Conservation (phyloP, 2,797 vertebrate genomes). For the Cynodonichthys magdalenae region DNA sequence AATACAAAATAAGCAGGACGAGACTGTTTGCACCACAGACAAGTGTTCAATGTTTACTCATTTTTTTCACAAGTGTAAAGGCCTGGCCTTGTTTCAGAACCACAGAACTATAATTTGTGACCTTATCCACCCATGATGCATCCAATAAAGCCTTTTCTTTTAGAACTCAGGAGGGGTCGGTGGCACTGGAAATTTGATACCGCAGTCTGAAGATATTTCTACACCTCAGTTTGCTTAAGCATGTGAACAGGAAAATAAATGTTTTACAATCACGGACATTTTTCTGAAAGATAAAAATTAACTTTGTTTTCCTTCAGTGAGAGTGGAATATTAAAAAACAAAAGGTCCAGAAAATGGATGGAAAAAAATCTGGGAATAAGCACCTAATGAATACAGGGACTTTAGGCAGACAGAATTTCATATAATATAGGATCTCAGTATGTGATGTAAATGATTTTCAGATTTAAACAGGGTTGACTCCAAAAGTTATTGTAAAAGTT, state of each 20-base stretch:
- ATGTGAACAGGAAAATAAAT: not conserved
- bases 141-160: constrained; percentile 21
- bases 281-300: constrained; percentile 1
- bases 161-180: constrained; percentile 3
- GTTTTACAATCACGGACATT: not conserved
- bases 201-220: constrained; percentile 14
- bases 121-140: constrained; percentile 20
- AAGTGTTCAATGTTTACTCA: constrained; percentile 29
- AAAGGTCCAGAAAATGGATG: constrained; percentile 33
- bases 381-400: not conserved
- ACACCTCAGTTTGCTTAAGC: not conserved
- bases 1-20: constrained; percentile 4
- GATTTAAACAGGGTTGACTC: too few species aligned
- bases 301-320: too few species aligned
- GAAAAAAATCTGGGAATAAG: not conserved
- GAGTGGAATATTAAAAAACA: not conserved
- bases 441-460: too few species aligned
- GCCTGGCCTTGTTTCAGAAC: constrained; percentile 39
- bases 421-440: too few species aligned
- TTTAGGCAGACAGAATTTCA: too few species aligned
- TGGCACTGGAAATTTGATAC: constrained; percentile 25
- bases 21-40: constrained; percentile 5
- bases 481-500: too few species aligned
- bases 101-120: constrained; percentile 36
- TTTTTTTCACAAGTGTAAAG: constrained; percentile 31